These are phyloP conservation scores for Australoheros scitulus DNA, from an alignment of 2,113 vertebrate genomes.

Conservation along the genomic window DNA sequence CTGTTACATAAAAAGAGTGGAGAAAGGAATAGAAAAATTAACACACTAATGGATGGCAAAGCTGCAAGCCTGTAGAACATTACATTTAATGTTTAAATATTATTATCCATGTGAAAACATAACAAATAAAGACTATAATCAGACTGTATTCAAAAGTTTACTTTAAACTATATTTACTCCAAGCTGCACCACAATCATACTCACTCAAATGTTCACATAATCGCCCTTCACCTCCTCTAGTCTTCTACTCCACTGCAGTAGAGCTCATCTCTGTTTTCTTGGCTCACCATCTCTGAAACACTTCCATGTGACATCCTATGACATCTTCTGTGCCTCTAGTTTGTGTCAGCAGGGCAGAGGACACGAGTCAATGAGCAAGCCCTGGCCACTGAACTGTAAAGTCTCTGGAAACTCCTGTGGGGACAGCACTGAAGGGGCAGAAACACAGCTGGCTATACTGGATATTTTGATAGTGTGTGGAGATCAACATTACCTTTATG, in stretches of 20 bases:
- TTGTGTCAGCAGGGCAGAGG: conserved; percentile 54
- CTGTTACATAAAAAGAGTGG: not conserved
- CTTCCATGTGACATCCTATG: conserved; percentile 46
- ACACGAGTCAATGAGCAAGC: conserved; percentile 60
- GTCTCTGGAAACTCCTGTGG: conserved; percentile 36
- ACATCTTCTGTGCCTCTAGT: conserved; percentile 50
- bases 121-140: not conserved
- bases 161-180: conserved; percentile 2
- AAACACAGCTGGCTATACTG: conserved; percentile 22
- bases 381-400: conserved; percentile 60
- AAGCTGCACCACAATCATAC: not conserved
- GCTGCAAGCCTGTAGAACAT: not conserved
- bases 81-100: not conserved
- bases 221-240: not conserved
- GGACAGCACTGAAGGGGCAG: conserved; percentile 10
- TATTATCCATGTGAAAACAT: not conserved
- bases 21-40: not conserved
- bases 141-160: not conserved
- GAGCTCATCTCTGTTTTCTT: conserved; percentile 31
- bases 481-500: conserved; percentile 22
- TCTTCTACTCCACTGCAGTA: conserved; percentile 18
- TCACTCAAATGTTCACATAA: not conserved
- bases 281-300: conserved; percentile 37
- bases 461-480: conserved; percentile 44
- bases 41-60: not conserved